A percentile compares a stretch with the other conserved stretches of the same genome.
Evolutionary conservation across 2,888 invertebrate species (phyloP).

Genomic region (Drosophila antonietae): DNA sequence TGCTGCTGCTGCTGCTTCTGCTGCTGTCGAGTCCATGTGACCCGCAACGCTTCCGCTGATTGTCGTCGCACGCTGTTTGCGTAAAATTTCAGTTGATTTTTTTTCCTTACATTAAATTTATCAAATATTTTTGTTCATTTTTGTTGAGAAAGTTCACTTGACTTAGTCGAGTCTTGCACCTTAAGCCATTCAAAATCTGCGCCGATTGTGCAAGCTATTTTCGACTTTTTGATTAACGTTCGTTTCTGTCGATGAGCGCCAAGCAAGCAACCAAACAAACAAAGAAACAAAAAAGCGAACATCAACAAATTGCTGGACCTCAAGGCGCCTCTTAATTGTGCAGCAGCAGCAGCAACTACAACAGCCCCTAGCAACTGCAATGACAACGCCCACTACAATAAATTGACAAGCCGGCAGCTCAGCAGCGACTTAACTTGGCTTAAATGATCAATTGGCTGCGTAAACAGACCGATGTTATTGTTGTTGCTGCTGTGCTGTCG

Average conservation of each 20-base stretch:
- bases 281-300: slow-evolving; percentile 40
- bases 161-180: slow-evolving; percentile 21
- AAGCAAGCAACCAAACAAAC: slow-evolving; percentile 11
- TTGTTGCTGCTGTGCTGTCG: slow-evolving; percentile 14
- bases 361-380: slow-evolving; percentile 33
- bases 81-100: slow-evolving; percentile 64
- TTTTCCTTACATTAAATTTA: slow-evolving; percentile 56
- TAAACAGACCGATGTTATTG: slow-evolving; percentile 48
- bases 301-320: slow-evolving; percentile 42
- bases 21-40: slow-evolving; percentile 47
- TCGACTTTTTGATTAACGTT: slow-evolving; percentile 55
- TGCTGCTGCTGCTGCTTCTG: slow-evolving; percentile 3
- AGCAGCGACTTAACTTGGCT: slow-evolving; percentile 65
- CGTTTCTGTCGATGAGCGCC: slow-evolving; percentile 46
- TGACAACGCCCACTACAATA: slow-evolving; percentile 70
- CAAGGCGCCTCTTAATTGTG: slow-evolving; percentile 67
- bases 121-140: slow-evolving; percentile 28
- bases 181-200: slow-evolving; percentile 35
- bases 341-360: slow-evolving; percentile 30
- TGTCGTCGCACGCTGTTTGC: slow-evolving; percentile 63
- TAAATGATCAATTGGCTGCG: slow-evolving; percentile 78
- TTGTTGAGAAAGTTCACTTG: slow-evolving; percentile 61
- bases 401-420: slow-evolving; percentile 54
- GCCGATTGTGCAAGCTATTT: slow-evolving; percentile 69
- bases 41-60: slow-evolving; percentile 79